Base-by-base conservation (phyloP, 2,888 invertebrate genomes). In the Hermodice carunculata region DNA sequence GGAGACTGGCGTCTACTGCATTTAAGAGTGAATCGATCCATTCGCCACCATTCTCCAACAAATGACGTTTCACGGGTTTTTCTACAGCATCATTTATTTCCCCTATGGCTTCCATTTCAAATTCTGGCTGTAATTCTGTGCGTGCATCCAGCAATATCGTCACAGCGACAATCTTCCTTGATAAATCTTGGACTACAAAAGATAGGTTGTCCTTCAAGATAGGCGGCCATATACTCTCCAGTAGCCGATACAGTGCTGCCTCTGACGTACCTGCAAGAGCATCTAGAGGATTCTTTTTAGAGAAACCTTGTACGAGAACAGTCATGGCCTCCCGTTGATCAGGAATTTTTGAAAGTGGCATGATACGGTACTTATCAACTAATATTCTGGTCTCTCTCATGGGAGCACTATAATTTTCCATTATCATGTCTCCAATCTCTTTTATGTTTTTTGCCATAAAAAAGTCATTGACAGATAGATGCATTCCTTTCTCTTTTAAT, bases 31-130 rank as follows among this genome's bases (percentile, higher is more conserved):
- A 5, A 32, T 58, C 56, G 3, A 48, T 32, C 63, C 63, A 63
- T 5, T 34, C 24, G 8, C 63, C 63, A 31, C 37, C 48, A 24
- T 11, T 5, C 19, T 43, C 37, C 26, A 40, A 2, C 17, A 64
- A 32, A 11, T 46, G 42, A 5, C 31, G n/a, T 19, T 29, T 34
- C 24, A 53, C 64, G 8, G 64, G 64, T 1, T 51, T 48, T 44
- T 62, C 65, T 24, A 52, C 59, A 28, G 32, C 51, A 22, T 62
- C 59, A 37, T 62, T 57, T 43, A 61, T 54, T 43, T 42, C 51
- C 28, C 24, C 31, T 48, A 61, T 59, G 44, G 58, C 54, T 31
- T 42, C 53, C 48, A 51, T 62, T 24, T 57, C 59, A 26, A 58
- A 48, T 26, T 52, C 57, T 14, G 59, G 48, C 14, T 46, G 29